Evolutionary conservation across 2,113 vertebrate species (phyloP).

Genomic region (Ahaetulla prasina): DNA sequence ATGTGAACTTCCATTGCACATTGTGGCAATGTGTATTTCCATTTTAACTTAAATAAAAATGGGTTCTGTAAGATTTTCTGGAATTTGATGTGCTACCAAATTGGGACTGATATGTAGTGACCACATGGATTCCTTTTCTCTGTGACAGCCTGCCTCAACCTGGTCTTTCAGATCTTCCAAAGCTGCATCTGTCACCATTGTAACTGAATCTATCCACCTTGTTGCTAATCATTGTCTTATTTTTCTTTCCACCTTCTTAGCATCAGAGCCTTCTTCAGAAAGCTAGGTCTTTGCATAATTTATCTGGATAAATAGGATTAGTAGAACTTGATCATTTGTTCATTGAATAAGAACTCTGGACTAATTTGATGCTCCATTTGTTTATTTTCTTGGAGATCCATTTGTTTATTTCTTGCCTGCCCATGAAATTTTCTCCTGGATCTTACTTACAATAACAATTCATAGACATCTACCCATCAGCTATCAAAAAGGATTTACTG

Average conservation of each 20-base stretch:
- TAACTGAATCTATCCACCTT: not conserved
- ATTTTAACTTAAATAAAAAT: not conserved
- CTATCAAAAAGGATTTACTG: conserved; percentile 62
- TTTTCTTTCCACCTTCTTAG: not conserved
- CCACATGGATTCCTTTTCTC: not conserved
- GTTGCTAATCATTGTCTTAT: not conserved
- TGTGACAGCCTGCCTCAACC: not conserved
- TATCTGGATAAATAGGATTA: not conserved
- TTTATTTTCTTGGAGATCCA: too few relatives aligned
- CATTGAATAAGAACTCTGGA: too few relatives aligned
- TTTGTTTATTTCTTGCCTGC: too few relatives aligned
- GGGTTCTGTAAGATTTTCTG: not conserved
- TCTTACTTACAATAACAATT: conserved; percentile 58
- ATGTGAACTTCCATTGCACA: not conserved
- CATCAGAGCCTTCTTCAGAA: not conserved
- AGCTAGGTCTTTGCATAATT: not conserved
- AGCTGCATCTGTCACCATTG: not conserved
- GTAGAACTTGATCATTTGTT: not conserved
- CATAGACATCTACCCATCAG: conserved; percentile 65
- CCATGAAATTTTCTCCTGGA: conserved; percentile 36
- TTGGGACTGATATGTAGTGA: not conserved
- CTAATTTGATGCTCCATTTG: too few relatives aligned
- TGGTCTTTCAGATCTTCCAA: not conserved
- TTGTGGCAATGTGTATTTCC: not conserved
- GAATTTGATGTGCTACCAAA: not conserved